Evolutionary conservation across 1,140 invertebrate species (phyloP), one percentile per base, ranked within the genome.

Genomic region (Prorops nasuta): DNA sequence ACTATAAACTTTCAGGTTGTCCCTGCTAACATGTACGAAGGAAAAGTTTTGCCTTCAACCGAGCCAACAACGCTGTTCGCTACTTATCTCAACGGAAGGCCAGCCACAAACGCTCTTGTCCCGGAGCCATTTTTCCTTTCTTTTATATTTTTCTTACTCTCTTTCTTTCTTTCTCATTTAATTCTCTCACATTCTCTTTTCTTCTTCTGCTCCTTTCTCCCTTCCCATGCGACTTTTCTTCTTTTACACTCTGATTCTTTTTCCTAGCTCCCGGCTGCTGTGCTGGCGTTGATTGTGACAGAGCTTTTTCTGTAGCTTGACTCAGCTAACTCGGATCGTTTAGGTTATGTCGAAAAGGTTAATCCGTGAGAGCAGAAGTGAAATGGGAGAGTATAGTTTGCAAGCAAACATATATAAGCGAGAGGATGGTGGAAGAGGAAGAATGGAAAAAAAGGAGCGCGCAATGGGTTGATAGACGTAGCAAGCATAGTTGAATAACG

Each of bases 281-380:
- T n/a, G 10, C 8, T 32, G 43, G 38, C 46, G 54, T 44, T 67
- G 65, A 67, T 67, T 67, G 58, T 64, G 53, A 51, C 51, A 45
- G 31, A 47, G 20, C 44, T 60, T 65, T 64, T 65, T 64, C 40
- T 31, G 22, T 16, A 36, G 46, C 42, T 56, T 51, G 51, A 28
- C 36, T 14, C 35, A 9, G 31, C 54, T 24, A 53, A 64, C 62
- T 54, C 57, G 39, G 63, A 22, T 42, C 52, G 59, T 62, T 67
- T 61, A 67, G 54, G n/a, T 51, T 31, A 22, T 6, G 44, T 28
- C 35, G 49, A 47, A 47, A 58, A 55, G 49, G 44, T 58, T n/a
- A n/a, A n/a, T n/a, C n/a, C n/a, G n/a, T n/a, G n/a, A n/a, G n/a
- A n/a, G n/a, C n/a, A n/a, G n/a, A n/a, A n/a, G n/a, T n/a, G n/a